Base-by-base conservation (phyloP, 1,140 invertebrate species). In the Caerostris extrusa region DNA sequence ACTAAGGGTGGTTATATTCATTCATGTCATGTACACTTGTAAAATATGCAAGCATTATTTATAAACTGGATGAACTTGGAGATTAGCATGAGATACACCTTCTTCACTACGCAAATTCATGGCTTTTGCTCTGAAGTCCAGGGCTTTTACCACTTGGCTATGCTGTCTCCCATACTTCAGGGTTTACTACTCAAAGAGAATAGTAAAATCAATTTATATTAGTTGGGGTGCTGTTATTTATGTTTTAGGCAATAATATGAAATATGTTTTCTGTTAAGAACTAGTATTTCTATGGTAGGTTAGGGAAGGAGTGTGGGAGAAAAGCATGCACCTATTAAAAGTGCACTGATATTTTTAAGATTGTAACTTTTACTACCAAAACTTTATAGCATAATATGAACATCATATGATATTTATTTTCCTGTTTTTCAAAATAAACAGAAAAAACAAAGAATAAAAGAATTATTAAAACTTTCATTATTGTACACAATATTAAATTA, bases 181-280 rank as follows among this genome's bases (percentile, higher is more conserved):
- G 93, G 53, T 94, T 94, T 17, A 94, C 93, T 94, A 93, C 92
- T 93, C 92, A 93, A 93, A 93, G 57, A 93, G 50, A 91, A 93
- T 17, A 87, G 3, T 50, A 91, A 87, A 67, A 8, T 86, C 55
- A 87, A 87, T 77, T 85, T 53, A 77, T 77, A 50, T 77, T 77
- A 77, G 61, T 10, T 14, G 53, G 53, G 53, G 71, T 17, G 17
- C 14, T 8, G n/a, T 8, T 17, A 57, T 57, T 57, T 85, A 34
- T 57, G 7, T 7, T 14, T 85, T n/a, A 85, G 10, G 19, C 2
- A 34, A 34, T 64, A 64, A 17, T 64, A 64, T 10, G 61, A 34
- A 34, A 34, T 34, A 34, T 34, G 34, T 34, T 34, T 34, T 34
- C 34, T 34, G 34, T 0, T 34, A 34, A 34, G 2, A 34, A 34